Evolutionary conservation across 2,113 vertebrate genomes (phyloP), one percentile per base, ranked within the genome.

Genomic region (Panthera uncia): DNA sequence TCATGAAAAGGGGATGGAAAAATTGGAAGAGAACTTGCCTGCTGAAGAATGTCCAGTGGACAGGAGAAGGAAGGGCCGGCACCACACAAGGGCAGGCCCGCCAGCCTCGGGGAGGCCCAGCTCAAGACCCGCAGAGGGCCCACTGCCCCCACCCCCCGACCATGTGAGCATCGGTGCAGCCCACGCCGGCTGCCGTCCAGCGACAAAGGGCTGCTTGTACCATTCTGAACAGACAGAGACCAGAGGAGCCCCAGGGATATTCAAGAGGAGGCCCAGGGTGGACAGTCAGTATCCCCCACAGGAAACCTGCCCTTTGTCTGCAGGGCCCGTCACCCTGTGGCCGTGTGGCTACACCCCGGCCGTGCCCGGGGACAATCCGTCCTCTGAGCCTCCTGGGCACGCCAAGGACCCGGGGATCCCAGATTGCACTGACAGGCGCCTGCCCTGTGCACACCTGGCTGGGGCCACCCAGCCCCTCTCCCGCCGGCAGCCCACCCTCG

Each of bases 121-220:
- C 45, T 38, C 63, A 63, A 87, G 85, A 63, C 48, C 21, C 25
- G 0, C 45, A n/a, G 73, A n/a, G 48, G 79, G 65, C 21, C 38
- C 1, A 3, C 18, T 0, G 27, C 9, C 68, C 55, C 16, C 0
- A 2, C 23, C 21, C 36, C 25, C 38, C 73, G 7, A 3, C 50
- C 74, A 52, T 18, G 21, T 25, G 25, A 63, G 31, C 5, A 0
- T 16, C 0, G 6, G 61, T 4, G n/a, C n/a, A 21, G 74, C 89
- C 88, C 83, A 21, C 82, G 36, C 7, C 0, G 41, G 81, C 81
- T 0, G 0, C 50, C 80, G 8, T 21, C 63, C 48, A 57, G 89
- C 0, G 65, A 84, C 84, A 96, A 73, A 80, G 38, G 23, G 41
- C 80, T 88, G 94, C 76, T 48, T 90, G 71, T 73, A 76, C 89